Base-by-base conservation (phyloP, 2,113 vertebrate genomes). In the Morone chrysops region DNA sequence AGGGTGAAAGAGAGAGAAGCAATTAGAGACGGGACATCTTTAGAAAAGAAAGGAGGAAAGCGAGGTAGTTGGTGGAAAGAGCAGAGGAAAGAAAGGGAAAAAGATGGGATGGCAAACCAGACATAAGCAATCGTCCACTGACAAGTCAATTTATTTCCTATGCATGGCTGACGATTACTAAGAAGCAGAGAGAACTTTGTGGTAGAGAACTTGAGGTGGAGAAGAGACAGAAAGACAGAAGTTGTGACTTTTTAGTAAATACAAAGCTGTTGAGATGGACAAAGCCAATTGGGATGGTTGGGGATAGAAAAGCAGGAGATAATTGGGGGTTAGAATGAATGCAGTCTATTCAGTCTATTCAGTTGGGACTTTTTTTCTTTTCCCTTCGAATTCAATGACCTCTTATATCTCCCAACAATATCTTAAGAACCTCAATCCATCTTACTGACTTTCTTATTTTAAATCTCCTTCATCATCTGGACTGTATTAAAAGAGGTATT, bases 81-180 rank as follows among this genome's bases (percentile, higher is more conserved):
- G 61, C 12, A 25, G 45, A 60, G 53, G 63, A 14, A 75, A 45
- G 67, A 45, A 25, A 25, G 31, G 61, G 25, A 13, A 50, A 60
- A 70, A 48, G 61, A 84, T 84, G 69, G 81, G 70, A 89, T 70
- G 83, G 72, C 73, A 76, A 86, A 80, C 41, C 40, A 87, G 82
- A 88, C 66, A 11, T 60, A 84, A 81, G 82, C 84, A 70, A 80
- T 83, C 53, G 62, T 80, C 86, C n/a, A 41, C 74, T 82, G 90
- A 90, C 83, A 87, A 88, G 82, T 85, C 80, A 76, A 90, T 92
- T 90, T 88, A 85, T 90, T 87, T 81, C 60, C 67, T 48, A 72
- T 78, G 59, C 81, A 80, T 78, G 65, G 78, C 69, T 73, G 67
- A 72, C 1, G 20, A 79, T 84, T 86, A 78, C 70, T 45, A 61